Percentiles rank a stretch among this genome's conserved stretches.
Conservation (phyloP, 2,888 invertebrate genomes). For the Pammene fasciana region DNA sequence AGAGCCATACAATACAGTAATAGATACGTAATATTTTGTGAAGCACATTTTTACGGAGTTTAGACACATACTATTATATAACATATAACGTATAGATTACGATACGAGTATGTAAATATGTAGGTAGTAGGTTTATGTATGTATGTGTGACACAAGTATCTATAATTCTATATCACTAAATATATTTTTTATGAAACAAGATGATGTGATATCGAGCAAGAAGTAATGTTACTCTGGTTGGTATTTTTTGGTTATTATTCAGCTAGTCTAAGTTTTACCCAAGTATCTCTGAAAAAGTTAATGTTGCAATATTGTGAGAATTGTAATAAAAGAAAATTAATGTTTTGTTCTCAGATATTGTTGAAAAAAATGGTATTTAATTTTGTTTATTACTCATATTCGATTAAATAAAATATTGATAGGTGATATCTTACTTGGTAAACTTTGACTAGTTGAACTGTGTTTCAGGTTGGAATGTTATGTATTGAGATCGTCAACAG, state of each 20-base stretch:
- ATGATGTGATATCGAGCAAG: slow-evolving; percentile 17
- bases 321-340: too few relatives aligned
- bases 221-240: slow-evolving; percentile 5
- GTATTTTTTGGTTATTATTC: slow-evolving; percentile 8
- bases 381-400: too few relatives aligned
- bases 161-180: not conserved
- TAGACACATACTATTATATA: slow-evolving; percentile 12
- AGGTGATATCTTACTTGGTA: not conserved
- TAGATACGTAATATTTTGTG: not conserved
- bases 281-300: too few relatives aligned
- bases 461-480: slow-evolving; percentile 1
- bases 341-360: too few relatives aligned
- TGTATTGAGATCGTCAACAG: slow-evolving; percentile 10
- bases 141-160: slow-evolving; percentile 7
- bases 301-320: too few relatives aligned
- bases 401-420: not conserved
- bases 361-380: too few relatives aligned
- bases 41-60: slow-evolving; percentile 5
- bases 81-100: not conserved
- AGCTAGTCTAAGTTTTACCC: slow-evolving; percentile 20
- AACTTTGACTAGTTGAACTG: slow-evolving; percentile 31
- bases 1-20: slow-evolving; percentile 18
- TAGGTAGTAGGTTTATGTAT: not conserved
- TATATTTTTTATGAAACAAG: slow-evolving; percentile 2
- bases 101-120: not conserved